Evolutionary conservation across 2,113 vertebrate genomes (phyloP).

Genomic region (Elanoides forficatus): DNA sequence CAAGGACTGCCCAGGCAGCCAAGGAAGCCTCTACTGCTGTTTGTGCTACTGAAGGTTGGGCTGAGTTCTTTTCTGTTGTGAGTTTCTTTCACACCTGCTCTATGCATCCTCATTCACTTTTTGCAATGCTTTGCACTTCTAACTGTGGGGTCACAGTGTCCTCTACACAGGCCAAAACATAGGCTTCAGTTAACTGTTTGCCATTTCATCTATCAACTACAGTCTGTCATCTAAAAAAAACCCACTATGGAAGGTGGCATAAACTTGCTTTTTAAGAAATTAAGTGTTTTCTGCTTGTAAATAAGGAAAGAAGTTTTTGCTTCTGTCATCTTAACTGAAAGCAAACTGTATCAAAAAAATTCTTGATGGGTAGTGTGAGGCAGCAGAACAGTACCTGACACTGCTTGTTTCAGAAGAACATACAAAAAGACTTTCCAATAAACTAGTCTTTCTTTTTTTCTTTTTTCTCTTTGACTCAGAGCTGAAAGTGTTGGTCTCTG

Average conservation of each 20-base stretch:
- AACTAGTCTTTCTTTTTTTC: background rate
- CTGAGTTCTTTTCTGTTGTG: background rate
- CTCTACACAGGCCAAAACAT: background rate
- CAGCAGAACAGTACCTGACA: background rate
- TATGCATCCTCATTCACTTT: background rate
- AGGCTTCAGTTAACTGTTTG: background rate
- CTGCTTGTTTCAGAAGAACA: background rate
- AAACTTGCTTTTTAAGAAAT: background rate
- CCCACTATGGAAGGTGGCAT: background rate
- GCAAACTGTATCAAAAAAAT: background rate
- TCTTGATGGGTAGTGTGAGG: background rate
- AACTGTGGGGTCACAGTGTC: background rate
- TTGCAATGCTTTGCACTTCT: background rate
- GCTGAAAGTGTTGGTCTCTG: slow-evolving; percentile 10
- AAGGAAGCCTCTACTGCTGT: background rate
- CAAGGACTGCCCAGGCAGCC: background rate
- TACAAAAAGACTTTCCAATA: background rate
- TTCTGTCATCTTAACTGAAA: background rate
- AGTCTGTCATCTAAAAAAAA: background rate
- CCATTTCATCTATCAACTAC: background rate
- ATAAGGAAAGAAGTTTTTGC: background rate
- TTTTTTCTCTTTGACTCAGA: background rate
- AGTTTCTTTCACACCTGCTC: background rate
- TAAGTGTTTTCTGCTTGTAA: background rate
- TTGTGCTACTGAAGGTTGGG: background rate